phyloP scores from a whole-genome alignment of 1,140 invertebrate genomes.

The Adoxophyes honmai region DNA sequence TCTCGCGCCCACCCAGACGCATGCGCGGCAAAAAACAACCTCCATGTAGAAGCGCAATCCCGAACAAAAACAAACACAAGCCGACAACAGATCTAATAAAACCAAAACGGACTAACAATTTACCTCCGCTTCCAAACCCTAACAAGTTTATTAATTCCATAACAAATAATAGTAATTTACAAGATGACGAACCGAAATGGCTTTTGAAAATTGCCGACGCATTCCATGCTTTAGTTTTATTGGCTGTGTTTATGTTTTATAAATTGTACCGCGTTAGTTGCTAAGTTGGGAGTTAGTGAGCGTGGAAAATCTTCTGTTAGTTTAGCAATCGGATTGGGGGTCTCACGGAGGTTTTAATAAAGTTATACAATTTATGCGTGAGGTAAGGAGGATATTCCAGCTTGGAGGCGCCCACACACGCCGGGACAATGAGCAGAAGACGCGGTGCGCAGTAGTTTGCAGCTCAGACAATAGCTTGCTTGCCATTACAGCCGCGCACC shows the following conservation, averaged over 20 bases:
- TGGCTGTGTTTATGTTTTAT: constrained; percentile 45
- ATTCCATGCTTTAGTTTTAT: constrained; percentile 66
- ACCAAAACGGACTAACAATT: constrained; percentile 62
- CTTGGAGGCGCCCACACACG: constrained; percentile 36
- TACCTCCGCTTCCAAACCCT: constrained; percentile 67
- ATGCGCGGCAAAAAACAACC: constrained; percentile 55
- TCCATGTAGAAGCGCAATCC: constrained; percentile 38
- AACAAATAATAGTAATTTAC: constrained; percentile 74
- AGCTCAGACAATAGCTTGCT: constrained; percentile 47
- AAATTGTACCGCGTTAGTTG: constrained; percentile 33
- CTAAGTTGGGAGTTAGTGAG: constrained; percentile 22
- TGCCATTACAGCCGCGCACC: constrained; percentile 28
- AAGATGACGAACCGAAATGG: constrained; percentile 60
- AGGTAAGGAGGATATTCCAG: constrained; percentile 14
- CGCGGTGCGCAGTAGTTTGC: constrained; percentile 47
- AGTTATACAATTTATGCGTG: constrained; percentile 20
- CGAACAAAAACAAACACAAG: constrained; percentile 69
- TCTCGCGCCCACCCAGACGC: constrained; percentile 68
- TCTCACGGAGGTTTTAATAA: too few species aligned
- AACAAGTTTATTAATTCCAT: constrained; percentile 75
- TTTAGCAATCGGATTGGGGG: too few species aligned
- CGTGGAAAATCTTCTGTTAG: too few species aligned
- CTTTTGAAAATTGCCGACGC: constrained; percentile 65
- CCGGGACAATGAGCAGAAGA: constrained; percentile 43
- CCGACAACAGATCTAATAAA: constrained; percentile 70